Percentiles rank a stretch among this genome's conserved stretches.
Evolutionary conservation across 2,888 invertebrate genomes (phyloP).

Genomic region (Eupeodes latifasciatus): DNA sequence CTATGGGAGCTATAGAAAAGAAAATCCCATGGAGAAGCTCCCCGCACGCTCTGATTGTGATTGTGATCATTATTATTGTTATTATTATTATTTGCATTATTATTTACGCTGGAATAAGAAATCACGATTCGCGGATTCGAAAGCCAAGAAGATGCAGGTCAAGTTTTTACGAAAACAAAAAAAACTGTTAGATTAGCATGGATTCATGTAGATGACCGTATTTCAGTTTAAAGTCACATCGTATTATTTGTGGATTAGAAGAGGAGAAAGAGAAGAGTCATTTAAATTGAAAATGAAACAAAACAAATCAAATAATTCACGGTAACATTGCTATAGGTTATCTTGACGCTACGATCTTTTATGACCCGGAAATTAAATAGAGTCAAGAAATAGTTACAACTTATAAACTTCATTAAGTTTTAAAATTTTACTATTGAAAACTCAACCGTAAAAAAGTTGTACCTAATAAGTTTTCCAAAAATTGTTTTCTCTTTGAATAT

Average conservation of each 20-base stretch:
- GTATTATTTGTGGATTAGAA: constrained; percentile 1
- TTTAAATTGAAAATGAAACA: constrained; percentile 31
- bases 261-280: neutral
- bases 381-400: too few relatives aligned
- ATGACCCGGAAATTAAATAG: constrained; percentile 1
- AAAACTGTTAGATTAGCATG: constrained; percentile 68
- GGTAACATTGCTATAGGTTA: neutral
- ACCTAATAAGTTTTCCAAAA: too few relatives aligned
- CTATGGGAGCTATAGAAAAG: constrained; percentile 37
- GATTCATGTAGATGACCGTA: constrained; percentile 18
- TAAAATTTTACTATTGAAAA: too few relatives aligned
- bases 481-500: too few relatives aligned
- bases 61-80: constrained; percentile 73
- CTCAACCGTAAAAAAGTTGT: too few relatives aligned
- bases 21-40: constrained; percentile 38
- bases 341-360: neutral
- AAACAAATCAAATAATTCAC: constrained; percentile 19
- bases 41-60: constrained; percentile 52
- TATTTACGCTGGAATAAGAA: constrained; percentile 66
- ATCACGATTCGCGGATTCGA: constrained; percentile 62
- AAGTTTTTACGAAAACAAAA: constrained; percentile 34
- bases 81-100: constrained; percentile 71
- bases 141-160: constrained; percentile 69
- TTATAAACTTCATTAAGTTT: too few relatives aligned
- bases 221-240: constrained; percentile 45